These are phyloP conservation scores for Sialis fuliginosa DNA, from an alignment of 2,888 invertebrate genomes.

Conservation along the genomic window DNA sequence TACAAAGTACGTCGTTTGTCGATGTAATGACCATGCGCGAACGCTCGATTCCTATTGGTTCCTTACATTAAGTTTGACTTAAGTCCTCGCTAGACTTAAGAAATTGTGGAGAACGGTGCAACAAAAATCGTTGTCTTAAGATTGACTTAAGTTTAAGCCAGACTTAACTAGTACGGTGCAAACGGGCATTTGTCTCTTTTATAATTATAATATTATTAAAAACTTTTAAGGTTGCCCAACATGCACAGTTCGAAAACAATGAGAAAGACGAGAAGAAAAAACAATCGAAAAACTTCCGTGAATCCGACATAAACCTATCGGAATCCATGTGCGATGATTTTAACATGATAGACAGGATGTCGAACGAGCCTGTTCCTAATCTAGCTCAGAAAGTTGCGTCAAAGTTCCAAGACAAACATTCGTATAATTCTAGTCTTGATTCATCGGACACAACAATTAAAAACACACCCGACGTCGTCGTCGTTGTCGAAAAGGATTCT, in stretches of 20 bases:
- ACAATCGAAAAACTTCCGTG: slow-evolving; percentile 14
- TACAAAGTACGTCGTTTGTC: too few relatives aligned
- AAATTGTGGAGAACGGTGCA: too few relatives aligned
- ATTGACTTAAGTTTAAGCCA: too few relatives aligned
- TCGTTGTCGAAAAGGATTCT: slow-evolving; percentile 4
- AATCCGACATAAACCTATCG: slow-evolving; percentile 19
- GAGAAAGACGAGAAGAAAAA: slow-evolving; percentile 40
- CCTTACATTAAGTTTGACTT: too few relatives aligned
- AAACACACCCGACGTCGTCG: slow-evolving; percentile 1
- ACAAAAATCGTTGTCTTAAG: too few relatives aligned
- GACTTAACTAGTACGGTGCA: too few relatives aligned
- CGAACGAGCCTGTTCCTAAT: neutral
- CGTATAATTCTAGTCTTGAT: slow-evolving; percentile 2
- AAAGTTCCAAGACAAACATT: neutral
- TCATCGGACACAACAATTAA: slow-evolving; percentile 5
- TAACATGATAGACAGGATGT: slow-evolving; percentile 17
- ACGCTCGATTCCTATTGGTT: too few relatives aligned
- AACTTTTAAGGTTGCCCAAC: slow-evolving; percentile 33
- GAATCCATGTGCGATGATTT: slow-evolving; percentile 25
- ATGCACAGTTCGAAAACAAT: slow-evolving; percentile 59
- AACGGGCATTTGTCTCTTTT: too few relatives aligned
- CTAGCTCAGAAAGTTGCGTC: neutral
- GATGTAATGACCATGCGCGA: too few relatives aligned
- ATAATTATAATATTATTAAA: neutral
- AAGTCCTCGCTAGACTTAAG: too few relatives aligned